Conservation (phyloP, 2,797 vertebrate species). For the Graptemys geographica region DNA sequence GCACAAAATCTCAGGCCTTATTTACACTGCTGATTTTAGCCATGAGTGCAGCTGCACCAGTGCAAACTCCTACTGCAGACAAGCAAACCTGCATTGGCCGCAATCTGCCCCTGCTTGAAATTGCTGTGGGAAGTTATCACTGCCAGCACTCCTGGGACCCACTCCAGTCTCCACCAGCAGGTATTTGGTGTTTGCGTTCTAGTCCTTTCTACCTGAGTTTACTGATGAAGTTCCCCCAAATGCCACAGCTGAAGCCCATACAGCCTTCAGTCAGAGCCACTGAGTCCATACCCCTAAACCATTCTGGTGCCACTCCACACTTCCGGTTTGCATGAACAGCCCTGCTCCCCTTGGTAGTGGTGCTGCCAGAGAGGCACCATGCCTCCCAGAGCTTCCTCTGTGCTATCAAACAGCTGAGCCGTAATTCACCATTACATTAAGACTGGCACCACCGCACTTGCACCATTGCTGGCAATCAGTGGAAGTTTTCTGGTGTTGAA, state of each 20-base stretch:
- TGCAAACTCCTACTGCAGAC: background rate
- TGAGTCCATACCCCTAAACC: background rate
- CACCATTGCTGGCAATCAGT: rapidly evolving
- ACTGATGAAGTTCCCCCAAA: rapidly evolving
- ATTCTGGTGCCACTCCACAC: background rate
- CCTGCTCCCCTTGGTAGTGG: background rate
- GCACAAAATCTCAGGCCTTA: background rate
- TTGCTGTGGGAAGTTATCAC: background rate
- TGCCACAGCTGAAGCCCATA: background rate
- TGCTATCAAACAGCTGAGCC: background rate
- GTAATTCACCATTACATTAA: background rate
- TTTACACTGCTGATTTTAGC: background rate
- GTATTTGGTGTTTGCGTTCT: background rate
- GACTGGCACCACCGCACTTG: background rate
- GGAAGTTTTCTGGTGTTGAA: background rate
- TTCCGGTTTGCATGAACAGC: background rate
- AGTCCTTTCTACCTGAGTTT: background rate
- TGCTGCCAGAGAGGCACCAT: background rate
- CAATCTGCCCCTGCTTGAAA: background rate
- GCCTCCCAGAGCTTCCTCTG: background rate
- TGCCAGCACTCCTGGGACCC: background rate
- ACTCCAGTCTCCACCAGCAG: background rate
- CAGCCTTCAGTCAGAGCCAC: background rate
- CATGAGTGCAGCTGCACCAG: background rate
- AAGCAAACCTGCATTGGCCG: background rate